Evolutionary conservation across 2,797 vertebrate species (phyloP).

Genomic region (Rhabdomys pumilio): DNA sequence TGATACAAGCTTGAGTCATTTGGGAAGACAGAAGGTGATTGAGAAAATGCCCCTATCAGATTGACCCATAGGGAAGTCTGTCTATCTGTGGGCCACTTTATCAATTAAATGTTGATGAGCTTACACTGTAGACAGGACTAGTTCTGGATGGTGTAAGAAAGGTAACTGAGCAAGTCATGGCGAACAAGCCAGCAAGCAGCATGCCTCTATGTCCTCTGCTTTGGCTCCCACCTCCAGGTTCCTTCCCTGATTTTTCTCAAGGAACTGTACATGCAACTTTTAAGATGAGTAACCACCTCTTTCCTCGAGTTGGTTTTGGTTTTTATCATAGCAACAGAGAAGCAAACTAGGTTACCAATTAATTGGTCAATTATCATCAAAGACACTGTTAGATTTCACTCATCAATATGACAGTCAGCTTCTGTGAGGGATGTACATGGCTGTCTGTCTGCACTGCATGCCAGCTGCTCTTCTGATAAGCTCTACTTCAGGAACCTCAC

Average conservation of each 20-base stretch:
- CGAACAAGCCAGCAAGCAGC: background rate
- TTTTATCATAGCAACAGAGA: background rate
- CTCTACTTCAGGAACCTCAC: background rate
- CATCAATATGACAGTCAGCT: background rate
- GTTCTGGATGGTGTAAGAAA: too few species aligned
- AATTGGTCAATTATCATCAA: background rate
- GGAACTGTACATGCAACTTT: too few species aligned
- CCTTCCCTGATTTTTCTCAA: background rate
- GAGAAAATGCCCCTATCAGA: background rate
- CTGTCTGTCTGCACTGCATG: background rate
- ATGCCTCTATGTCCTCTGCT: background rate
- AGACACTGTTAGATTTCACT: background rate
- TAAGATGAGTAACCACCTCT: background rate
- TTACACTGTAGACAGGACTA: background rate
- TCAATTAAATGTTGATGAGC: background rate
- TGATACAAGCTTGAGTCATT: background rate
- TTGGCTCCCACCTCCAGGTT: background rate
- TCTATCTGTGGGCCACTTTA: background rate
- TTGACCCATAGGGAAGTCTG: background rate
- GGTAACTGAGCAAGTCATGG: background rate
- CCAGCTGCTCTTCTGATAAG: background rate
- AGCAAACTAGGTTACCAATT: background rate
- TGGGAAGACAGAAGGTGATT: background rate
- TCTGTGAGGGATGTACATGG: background rate
- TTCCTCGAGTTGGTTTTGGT: background rate